A percentile compares a stretch with the other conserved stretches of the same genome.
phyloP scores from a whole-genome alignment of 2,888 invertebrate species.

The Idaea straminata region DNA sequence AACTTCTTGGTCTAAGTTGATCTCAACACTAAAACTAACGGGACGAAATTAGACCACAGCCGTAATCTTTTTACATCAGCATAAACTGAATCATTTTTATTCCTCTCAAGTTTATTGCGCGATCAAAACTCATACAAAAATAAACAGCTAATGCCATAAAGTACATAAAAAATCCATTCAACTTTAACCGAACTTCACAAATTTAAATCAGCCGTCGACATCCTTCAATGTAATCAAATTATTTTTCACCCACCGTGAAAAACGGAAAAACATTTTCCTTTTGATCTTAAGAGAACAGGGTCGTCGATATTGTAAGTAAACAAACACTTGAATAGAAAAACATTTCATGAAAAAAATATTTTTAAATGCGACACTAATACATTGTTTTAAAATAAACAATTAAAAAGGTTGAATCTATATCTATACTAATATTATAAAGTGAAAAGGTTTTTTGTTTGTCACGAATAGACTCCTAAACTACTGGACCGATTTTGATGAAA shows the following conservation, averaged over 20 bases:
- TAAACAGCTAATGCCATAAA: slow-evolving; percentile 55
- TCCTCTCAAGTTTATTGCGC: background rate
- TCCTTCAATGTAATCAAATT: slow-evolving; percentile 69
- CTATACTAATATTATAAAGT: no score
- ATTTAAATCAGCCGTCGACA: slow-evolving; percentile 68
- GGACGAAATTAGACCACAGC: no score
- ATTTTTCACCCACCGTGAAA: slow-evolving; percentile 64
- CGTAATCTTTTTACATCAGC: background rate
- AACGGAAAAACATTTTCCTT: slow-evolving; percentile 64
- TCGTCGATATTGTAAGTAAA: slow-evolving; percentile 56
- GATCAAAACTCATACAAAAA: slow-evolving; percentile 42
- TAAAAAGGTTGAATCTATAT: no score
- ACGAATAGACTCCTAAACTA: no score
- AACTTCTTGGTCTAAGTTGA: no score
- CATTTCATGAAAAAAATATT: no score
- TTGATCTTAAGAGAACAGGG: slow-evolving; percentile 60
- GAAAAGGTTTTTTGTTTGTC: no score
- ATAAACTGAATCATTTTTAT: background rate
- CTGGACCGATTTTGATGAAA: no score
- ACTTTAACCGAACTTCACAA: slow-evolving; percentile 54
- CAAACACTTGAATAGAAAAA: slow-evolving; percentile 35
- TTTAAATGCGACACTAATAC: no score
- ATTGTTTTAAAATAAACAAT: no score
- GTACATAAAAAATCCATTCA: slow-evolving; percentile 66
- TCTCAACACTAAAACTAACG: no score